A percentile compares a stretch with the other conserved stretches of the same genome.
Conservation (phyloP, 2,888 invertebrate species). For the Thyatira batis region DNA sequence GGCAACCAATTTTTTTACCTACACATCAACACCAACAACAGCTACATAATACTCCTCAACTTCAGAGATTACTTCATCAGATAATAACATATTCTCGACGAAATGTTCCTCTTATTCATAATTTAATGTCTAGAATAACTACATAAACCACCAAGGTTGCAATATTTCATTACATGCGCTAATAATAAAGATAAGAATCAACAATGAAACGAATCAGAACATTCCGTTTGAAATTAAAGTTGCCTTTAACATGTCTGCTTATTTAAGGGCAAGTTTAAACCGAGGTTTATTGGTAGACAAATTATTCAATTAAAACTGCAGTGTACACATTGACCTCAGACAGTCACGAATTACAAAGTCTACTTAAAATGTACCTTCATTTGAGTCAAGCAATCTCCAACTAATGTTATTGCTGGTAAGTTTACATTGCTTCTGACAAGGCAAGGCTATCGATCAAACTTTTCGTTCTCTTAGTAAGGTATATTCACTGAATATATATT, state of each 20-base stretch:
- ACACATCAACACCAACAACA: too few relatives aligned
- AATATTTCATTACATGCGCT: not conserved
- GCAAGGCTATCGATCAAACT: not conserved
- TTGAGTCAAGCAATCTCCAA: conserved; percentile 55
- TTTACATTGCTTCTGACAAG: conserved; percentile 10
- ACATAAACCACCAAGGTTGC: not conserved
- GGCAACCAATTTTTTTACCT: too few relatives aligned
- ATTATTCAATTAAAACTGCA: conserved; percentile 38
- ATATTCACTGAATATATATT: too few relatives aligned
- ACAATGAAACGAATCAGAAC: not conserved
- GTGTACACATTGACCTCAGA: conserved; percentile 45
- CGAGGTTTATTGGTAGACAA: conserved; percentile 15
- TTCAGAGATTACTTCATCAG: not conserved
- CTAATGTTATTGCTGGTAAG: conserved; percentile 39
- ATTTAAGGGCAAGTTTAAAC: conserved; percentile 4
- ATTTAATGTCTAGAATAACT: not conserved
- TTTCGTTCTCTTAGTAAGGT: not conserved
- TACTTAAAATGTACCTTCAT: conserved; percentile 31
- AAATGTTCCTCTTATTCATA: not conserved
- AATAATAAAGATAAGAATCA: conserved; percentile 1
- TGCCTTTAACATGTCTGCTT: too few relatives aligned
- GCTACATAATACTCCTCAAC: not conserved
- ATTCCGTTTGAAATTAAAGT: not conserved
- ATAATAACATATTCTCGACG: not conserved
- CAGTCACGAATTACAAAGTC: conserved; percentile 42